These are phyloP conservation scores for Antennarius striatus DNA, from an alignment of 2,113 vertebrate genomes.

Conservation along the genomic window DNA sequence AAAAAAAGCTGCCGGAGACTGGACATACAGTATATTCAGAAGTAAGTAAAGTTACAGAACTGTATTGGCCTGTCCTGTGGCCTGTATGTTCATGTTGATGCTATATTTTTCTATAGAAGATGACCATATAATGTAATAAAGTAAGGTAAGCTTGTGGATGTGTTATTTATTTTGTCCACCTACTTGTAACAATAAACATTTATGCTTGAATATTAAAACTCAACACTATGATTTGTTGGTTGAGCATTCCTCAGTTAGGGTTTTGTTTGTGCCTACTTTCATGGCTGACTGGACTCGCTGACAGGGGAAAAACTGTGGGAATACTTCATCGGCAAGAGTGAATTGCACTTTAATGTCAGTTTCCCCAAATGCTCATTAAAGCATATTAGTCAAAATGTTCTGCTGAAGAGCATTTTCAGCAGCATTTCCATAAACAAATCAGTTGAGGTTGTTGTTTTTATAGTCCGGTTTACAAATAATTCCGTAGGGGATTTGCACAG, in stretches of 20 bases:
- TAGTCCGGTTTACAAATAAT: background rate
- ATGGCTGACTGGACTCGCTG: background rate
- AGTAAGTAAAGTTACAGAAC: too few species aligned
- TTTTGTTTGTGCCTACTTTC: background rate
- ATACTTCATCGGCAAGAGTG: background rate
- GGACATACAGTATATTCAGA: too few species aligned
- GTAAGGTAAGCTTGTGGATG: too few species aligned
- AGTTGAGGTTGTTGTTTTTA: slow-evolving; percentile 11
- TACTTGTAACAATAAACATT: too few species aligned
- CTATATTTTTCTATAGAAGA: background rate
- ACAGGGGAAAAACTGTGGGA: background rate
- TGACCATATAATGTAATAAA: background rate
- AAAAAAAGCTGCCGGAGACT: too few species aligned
- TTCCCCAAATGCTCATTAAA: slow-evolving; percentile 11
- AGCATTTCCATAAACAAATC: slow-evolving; percentile 45
- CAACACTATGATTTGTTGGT: background rate
- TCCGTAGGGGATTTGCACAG: background rate
- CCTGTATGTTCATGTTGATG: too few species aligned
- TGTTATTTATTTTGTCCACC: too few species aligned
- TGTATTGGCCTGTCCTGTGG: background rate
- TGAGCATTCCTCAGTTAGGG: background rate
- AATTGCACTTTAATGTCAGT: slow-evolving; percentile 1
- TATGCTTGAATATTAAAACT: too few species aligned
- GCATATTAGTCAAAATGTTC: slow-evolving; percentile 12
- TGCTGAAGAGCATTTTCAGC: slow-evolving; percentile 6